A percentile compares a stretch with the other conserved stretches of the same genome.
Evolutionary conservation across 2,113 vertebrate genomes (phyloP).

Genomic region (Protomyctophum bolini): DNA sequence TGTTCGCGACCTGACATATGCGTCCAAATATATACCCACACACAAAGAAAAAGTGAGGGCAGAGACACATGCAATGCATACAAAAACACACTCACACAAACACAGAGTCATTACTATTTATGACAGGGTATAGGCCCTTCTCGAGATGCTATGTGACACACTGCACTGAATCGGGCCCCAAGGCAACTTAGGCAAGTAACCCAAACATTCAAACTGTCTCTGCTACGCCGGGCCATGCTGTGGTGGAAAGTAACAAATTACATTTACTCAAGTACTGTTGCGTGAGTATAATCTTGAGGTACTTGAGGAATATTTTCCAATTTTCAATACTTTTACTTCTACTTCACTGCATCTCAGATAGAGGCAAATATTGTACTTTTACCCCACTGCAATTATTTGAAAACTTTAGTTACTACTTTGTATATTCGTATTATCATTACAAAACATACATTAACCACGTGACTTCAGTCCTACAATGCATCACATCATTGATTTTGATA

Average conservation of each 20-base stretch:
- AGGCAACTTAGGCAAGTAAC: slow-evolving; percentile 2
- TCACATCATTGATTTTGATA: too few relatives aligned
- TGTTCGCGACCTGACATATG: neutral
- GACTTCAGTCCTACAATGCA: too few relatives aligned
- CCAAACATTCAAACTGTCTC: neutral
- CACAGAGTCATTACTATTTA: neutral
- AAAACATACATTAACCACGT: too few relatives aligned
- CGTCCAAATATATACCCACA: neutral
- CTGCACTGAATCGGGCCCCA: neutral
- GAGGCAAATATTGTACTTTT: too few relatives aligned
- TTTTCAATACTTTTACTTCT: too few relatives aligned
- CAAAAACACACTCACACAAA: slow-evolving; percentile 1
- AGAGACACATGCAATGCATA: neutral
- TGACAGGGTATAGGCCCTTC: neutral
- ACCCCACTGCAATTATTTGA: too few relatives aligned
- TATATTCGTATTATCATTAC: too few relatives aligned
- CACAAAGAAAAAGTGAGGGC: slow-evolving; percentile 2
- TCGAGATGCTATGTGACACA: slow-evolving; percentile 11
- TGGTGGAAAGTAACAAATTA: neutral
- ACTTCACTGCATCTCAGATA: too few relatives aligned
- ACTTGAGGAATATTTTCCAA: too few relatives aligned
- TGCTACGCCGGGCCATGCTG: neutral
- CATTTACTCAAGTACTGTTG: too few relatives aligned
- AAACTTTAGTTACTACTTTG: too few relatives aligned
- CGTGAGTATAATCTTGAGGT: too few relatives aligned